phyloP scores from a whole-genome alignment of 2,797 vertebrate genomes.

The Sciurus carolinensis region DNA sequence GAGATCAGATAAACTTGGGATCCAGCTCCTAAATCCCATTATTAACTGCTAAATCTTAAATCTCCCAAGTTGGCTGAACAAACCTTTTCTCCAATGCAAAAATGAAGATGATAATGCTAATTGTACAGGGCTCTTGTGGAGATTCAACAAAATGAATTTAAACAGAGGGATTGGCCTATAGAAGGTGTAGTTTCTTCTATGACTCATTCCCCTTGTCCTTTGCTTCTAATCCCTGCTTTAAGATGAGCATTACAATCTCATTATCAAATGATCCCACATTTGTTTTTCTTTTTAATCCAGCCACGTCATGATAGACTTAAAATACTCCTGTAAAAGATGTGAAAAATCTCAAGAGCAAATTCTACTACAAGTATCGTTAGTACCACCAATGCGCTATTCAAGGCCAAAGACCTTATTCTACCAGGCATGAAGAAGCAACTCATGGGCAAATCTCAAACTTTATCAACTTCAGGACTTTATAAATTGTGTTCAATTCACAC shows the following conservation, averaged over 20 bases:
- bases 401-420: not conserved
- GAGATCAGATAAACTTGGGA: not conserved
- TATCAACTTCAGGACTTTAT: not conserved
- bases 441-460: not conserved
- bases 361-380: not conserved
- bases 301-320: not conserved
- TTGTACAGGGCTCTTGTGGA: not conserved
- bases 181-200: not conserved
- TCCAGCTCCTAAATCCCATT: slow-evolving; percentile 27
- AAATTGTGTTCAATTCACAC: not conserved
- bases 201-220: not conserved
- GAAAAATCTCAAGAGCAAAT: slow-evolving; percentile 31
- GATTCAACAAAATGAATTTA: not conserved
- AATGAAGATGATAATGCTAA: not conserved
- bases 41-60: not conserved
- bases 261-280: not conserved
- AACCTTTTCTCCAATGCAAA: not conserved
- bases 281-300: not conserved
- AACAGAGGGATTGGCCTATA: not conserved
- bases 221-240: not conserved
- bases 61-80: not conserved
- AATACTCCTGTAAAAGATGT: not conserved
- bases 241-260: not conserved
- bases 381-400: not conserved
- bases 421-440: not conserved